Percentiles rank a stretch among this genome's conserved stretches.
These are phyloP conservation scores for Brachionichthys hirsutus DNA, from an alignment of 2,113 vertebrate genomes.

Conservation along the genomic window DNA sequence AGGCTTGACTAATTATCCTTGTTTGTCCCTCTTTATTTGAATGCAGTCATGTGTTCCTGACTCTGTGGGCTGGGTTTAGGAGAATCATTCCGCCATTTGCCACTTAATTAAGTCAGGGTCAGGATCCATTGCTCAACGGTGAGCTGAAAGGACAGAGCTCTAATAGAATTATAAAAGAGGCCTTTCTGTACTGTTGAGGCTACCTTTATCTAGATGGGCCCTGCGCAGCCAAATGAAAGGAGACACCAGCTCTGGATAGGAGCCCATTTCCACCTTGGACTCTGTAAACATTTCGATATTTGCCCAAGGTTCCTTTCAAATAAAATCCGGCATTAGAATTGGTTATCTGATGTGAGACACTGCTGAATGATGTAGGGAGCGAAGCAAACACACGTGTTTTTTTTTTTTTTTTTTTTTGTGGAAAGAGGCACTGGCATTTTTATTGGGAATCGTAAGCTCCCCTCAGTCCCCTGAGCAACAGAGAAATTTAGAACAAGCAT, in stretches of 20 bases:
- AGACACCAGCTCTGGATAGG: constrained; percentile 58
- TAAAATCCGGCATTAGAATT: constrained; percentile 12
- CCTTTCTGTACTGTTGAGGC: constrained; percentile 62
- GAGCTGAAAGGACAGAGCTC: constrained; percentile 61
- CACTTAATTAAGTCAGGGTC: constrained; percentile 81
- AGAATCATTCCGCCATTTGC: constrained; percentile 81
- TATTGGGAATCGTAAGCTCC: constrained; percentile 58
- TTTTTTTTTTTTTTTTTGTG: constrained; percentile 36
- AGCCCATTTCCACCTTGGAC: constrained; percentile 50
- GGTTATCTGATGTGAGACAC: constrained; percentile 23
- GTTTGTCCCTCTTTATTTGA: constrained; percentile 82
- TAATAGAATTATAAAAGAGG: constrained; percentile 75
- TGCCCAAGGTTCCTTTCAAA: constrained; percentile 29
- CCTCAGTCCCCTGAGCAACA: constrained; percentile 78
- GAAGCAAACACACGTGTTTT: constrained; percentile 15
- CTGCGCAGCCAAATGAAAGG: constrained; percentile 60
- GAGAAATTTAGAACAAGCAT: constrained; percentile 72
- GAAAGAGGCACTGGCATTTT: constrained; percentile 49
- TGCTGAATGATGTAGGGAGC: constrained; percentile 6
- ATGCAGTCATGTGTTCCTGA: constrained; percentile 81
- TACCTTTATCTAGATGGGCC: constrained; percentile 55
- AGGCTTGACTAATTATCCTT: constrained; percentile 83
- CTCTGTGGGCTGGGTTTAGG: constrained; percentile 74
- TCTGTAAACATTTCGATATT: constrained; percentile 49
- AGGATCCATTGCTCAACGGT: constrained; percentile 72